Evolutionary conservation across 2,797 vertebrate species (phyloP), one percentile per base, ranked within the genome.

Genomic region (Hippocampus kuda): DNA sequence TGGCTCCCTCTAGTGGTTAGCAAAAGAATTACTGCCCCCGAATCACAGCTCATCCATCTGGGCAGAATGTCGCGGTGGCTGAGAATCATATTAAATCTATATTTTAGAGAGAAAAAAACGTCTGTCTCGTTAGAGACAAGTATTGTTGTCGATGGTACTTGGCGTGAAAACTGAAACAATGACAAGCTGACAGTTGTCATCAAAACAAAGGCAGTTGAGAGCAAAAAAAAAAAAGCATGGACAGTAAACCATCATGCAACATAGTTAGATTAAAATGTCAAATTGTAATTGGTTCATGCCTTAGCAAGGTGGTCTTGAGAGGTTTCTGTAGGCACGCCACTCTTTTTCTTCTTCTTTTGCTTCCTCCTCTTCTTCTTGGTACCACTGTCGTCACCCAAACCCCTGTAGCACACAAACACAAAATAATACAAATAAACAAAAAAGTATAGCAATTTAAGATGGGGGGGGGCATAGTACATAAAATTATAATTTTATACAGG

Each of bases 361-460:
- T 95, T 99, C 90, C 92, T 98, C 89, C 97, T 99, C 91, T 99
- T 99, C 91, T 98, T 99, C 89, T 98, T 99, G 83, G 94, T 92
- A 53, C 94, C 94, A 0, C 92, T 92, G 82, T 98, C 95, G 67
- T 96, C 94, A 68, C 91, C 92, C 78, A 89, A 89, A 86, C 93
- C 94, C 83, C 92, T 89, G 81, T 94, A 82, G 77, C 88, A 49
- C 8, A 75, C 56, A 78, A 56, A 41, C 44, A 44, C n/a, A 51
- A 26, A 51, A 26, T 34, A 27, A 24, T 27, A 22, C 22, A 65
- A n/a, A 26, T 65, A 44, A 24, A 13, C 46, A 6, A 44, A 22
- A 11, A 9, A 16, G 8, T 42, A 41, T 2, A 22, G 26, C n/a
- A 56, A 12, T 56, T 27, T 27, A 2, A 4, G 4, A 27, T 59